Conservation (phyloP, 2,797 vertebrate genomes). For the Coracias cyanogaster region DNA sequence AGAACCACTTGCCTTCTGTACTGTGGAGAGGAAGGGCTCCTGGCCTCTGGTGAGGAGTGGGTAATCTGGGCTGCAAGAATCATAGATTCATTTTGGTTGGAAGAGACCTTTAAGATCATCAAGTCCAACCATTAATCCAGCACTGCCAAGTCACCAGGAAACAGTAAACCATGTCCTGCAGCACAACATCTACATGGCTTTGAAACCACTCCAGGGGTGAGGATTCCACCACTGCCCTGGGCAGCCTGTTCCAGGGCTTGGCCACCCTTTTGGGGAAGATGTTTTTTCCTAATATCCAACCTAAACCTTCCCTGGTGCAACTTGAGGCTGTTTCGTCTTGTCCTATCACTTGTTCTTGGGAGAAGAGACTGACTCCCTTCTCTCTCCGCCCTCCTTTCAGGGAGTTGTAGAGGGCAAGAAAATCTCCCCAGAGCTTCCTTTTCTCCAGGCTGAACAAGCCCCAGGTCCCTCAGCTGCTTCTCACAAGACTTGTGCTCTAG, state of each 20-base stretch:
- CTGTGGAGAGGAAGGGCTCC: background rate
- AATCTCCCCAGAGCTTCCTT: background rate
- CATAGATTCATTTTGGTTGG: background rate
- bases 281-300: background rate
- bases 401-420: background rate
- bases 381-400: background rate
- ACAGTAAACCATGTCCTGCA: background rate
- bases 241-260: background rate
- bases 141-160: background rate
- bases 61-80: background rate
- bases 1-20: background rate
- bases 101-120: background rate
- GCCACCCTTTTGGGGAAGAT: background rate
- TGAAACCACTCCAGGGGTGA: background rate
- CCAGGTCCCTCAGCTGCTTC: background rate
- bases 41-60: background rate
- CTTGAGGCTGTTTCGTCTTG: background rate
- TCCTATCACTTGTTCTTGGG: background rate
- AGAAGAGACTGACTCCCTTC: background rate
- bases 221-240: background rate
- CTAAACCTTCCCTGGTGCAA: background rate
- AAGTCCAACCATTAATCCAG: background rate
- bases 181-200: background rate
- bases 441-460: background rate
- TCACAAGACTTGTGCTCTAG: background rate